Base-by-base conservation (phyloP, 2,888 invertebrate species). In the Plagiodera versicolora region DNA sequence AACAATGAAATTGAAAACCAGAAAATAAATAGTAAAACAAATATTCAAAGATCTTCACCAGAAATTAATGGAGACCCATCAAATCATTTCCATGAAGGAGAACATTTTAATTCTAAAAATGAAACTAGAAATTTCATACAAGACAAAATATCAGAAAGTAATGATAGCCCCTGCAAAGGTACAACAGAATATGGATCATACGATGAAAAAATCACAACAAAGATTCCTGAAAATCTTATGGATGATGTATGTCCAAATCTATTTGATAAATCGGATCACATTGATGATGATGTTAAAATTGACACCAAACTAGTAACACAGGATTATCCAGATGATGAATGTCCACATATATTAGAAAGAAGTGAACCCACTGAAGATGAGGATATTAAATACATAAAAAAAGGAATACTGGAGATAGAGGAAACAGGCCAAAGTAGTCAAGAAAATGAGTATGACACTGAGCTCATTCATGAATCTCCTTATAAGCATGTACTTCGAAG, bases 401-500 rank as follows among this genome's bases (percentile, higher is more conserved):
- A 39, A 4, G 39, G 32, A 4, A 32, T 39, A 39, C 3, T 4
- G 14, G 14, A 39, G 39, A 39, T 3, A 14, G 32, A 32, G 2
- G 2, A 32, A 2, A 11, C 2, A 32, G 32, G 32, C 10, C 24
- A 24, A 14, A 39, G 4, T 39, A 14, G n/a, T 14, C n/a, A 46
- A 46, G 18, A 46, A 11, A 10, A 6, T 18, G 18, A 51, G 9
- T 17, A 19, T 32, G 51, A 32, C 9, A 19, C 20, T 9, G 46
- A 46, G 18, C 8, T 4, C 8, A 16, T 18, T 10, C n/a, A 19
- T 20, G 18, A 50, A 8, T 3, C 17, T 10, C 1, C 50, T 16
- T 10, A 30, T 1, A 53, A 53, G 35, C 20, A 9, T 0, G 17
- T 45, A 44, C 56, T 53, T 19, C 52, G 60, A 52, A 56, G 56